Evolutionary conservation across 2,797 vertebrate genomes (phyloP).

Genomic region (Yasuhikotakia modesta): DNA sequence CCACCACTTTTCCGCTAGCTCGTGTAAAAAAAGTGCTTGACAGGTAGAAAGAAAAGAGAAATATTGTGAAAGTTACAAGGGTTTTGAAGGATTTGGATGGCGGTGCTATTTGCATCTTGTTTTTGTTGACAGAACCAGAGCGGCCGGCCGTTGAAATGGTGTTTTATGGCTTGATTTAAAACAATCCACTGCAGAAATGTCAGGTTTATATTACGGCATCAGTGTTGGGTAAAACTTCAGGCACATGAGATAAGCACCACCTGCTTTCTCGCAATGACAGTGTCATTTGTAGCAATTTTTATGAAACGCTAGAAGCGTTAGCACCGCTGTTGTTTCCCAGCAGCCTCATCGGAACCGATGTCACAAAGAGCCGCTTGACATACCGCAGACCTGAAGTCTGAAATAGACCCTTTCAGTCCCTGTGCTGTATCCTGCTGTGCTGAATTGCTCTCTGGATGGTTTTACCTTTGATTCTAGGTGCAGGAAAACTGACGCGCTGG

Average conservation of each 20-base stretch:
- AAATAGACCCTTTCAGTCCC: not conserved
- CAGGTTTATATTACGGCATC: constrained; percentile 13
- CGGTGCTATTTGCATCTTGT: not conserved
- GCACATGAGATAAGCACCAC: constrained; percentile 3
- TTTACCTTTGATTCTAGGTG: constrained; percentile 37
- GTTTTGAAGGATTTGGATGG: not conserved
- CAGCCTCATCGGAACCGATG: not conserved
- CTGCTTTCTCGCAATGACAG: not conserved
- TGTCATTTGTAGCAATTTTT: constrained; percentile 2
- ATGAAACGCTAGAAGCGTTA: not conserved
- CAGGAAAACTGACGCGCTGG: constrained; percentile 10
- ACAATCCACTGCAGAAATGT: not conserved
- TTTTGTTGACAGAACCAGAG: not conserved
- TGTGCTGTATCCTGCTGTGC: not conserved
- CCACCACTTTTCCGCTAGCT: not conserved
- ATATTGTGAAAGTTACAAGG: not conserved
- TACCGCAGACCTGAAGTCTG: not conserved
- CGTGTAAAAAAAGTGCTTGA: not conserved
- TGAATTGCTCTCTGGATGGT: constrained; percentile 17
- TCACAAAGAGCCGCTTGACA: not conserved
- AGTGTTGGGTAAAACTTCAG: not conserved
- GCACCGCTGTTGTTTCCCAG: not conserved
- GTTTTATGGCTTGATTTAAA: not conserved
- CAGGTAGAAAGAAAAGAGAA: not conserved
- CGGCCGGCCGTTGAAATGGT: not conserved